These are phyloP conservation scores for Arctopsyche grandis DNA, from an alignment of 1,140 invertebrate species.

Conservation along the genomic window DNA sequence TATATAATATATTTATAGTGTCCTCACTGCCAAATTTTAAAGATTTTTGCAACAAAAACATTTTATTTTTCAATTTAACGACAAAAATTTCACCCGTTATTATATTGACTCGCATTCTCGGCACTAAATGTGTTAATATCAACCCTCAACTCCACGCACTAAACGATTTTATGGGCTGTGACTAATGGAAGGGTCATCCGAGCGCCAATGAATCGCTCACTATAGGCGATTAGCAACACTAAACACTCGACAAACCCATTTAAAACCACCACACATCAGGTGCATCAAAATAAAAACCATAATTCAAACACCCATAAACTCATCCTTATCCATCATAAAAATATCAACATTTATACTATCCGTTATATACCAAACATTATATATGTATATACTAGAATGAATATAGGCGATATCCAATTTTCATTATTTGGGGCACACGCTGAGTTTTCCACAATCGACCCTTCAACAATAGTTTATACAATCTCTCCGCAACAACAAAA, in stretches of 20 bases:
- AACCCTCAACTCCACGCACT: constrained; percentile 1
- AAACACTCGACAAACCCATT: constrained; percentile 3
- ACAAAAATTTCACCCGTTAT: too few relatives aligned
- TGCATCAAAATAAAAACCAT: too few relatives aligned
- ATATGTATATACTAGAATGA: not conserved
- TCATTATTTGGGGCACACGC: constrained; percentile 51
- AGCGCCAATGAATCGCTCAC: not conserved
- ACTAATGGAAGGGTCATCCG: constrained; percentile 21
- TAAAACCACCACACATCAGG: too few relatives aligned
- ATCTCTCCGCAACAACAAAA: not conserved
- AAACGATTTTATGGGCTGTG: constrained; percentile 37
- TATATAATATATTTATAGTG: too few relatives aligned
- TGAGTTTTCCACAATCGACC: constrained; percentile 37
- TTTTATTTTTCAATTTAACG: too few relatives aligned
- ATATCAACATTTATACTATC: too few relatives aligned
- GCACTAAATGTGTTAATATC: not conserved
- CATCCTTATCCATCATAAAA: too few relatives aligned
- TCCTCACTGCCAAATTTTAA: too few relatives aligned
- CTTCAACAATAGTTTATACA: constrained; percentile 27
- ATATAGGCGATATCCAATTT: constrained; percentile 46
- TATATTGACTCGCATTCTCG: too few relatives aligned
- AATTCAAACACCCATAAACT: too few relatives aligned
- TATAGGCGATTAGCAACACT: constrained; percentile 33
- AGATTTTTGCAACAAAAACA: too few relatives aligned
- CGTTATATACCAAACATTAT: not conserved